phyloP scores from a whole-genome alignment of 37 sponge, comb jelly and placozoan genomes.

The Amphimedon queenslandica region DNA sequence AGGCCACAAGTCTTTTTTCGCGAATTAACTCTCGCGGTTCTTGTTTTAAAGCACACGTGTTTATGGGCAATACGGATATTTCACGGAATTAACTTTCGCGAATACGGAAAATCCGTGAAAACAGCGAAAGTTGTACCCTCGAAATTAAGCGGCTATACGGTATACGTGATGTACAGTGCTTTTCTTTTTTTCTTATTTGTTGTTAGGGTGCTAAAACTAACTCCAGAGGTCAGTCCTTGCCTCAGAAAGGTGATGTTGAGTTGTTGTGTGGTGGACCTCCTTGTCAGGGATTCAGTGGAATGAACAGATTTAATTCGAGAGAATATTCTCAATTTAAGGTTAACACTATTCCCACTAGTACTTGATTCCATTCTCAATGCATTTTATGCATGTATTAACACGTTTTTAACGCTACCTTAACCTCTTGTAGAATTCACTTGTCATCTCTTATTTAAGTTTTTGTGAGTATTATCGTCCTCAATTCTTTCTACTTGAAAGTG shows the following conservation, averaged over 20 bases:
- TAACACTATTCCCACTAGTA: too few species aligned
- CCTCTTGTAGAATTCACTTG: slow-evolving; percentile 67
- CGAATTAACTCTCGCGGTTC: too few species aligned
- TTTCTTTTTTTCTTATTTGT: not conserved
- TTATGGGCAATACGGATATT: too few species aligned
- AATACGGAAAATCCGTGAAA: too few species aligned
- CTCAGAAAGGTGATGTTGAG: slow-evolving; percentile 85
- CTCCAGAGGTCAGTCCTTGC: slow-evolving; percentile 64
- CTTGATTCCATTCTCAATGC: too few species aligned
- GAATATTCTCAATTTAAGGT: slow-evolving; percentile 91
- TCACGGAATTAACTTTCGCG: too few species aligned
- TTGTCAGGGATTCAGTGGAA: slow-evolving; percentile 94
- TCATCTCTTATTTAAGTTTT: slow-evolving; percentile 81
- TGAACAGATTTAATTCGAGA: slow-evolving; percentile 93
- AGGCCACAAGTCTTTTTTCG: too few species aligned
- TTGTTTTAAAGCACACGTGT: too few species aligned
- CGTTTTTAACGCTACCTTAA: not conserved
- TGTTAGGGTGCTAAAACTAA: slow-evolving; percentile 55
- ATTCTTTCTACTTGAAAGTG: slow-evolving; percentile 88
- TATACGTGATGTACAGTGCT: too few species aligned
- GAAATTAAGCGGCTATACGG: too few species aligned
- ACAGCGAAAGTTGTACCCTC: too few species aligned
- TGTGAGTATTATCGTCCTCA: slow-evolving; percentile 90
- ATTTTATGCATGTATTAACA: not conserved
- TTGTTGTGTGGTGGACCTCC: slow-evolving; percentile 93